Conservation (phyloP, 2,888 invertebrate species). For the Ceraclea dissimilis region DNA sequence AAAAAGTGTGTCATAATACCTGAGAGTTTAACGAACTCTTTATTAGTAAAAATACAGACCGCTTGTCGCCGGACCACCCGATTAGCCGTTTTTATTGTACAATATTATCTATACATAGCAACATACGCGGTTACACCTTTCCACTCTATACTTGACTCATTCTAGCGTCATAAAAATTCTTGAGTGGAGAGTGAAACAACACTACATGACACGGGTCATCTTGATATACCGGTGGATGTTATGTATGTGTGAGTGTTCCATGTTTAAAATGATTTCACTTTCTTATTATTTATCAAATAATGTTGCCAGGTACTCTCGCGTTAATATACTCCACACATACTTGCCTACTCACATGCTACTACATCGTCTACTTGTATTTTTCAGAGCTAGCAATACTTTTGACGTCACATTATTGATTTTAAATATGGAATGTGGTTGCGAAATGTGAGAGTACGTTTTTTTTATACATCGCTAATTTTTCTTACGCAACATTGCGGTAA, state of each 20-base stretch:
- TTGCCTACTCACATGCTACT: too few species aligned
- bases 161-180: background rate
- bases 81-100: background rate
- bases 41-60: background rate
- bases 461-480: too few species aligned
- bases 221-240: background rate
- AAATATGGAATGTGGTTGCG: too few species aligned
- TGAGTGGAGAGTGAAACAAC: background rate
- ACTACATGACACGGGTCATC: background rate
- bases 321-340: too few species aligned
- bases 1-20: background rate
- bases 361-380: too few species aligned
- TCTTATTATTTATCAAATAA: background rate
- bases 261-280: conserved; percentile 1
- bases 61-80: conserved; percentile 2
- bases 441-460: too few species aligned
- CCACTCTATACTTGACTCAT: background rate
- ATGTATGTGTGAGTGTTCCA: too few species aligned
- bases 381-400: too few species aligned
- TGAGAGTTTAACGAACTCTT: background rate
- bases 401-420: too few species aligned
- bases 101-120: too few species aligned
- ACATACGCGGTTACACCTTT: background rate
- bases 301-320: background rate
- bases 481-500: too few species aligned